Percentiles rank a stretch among this genome's conserved stretches.
phyloP scores from a whole-genome alignment of 2,888 invertebrate genomes.

The Sphecodes monilicornis region DNA sequence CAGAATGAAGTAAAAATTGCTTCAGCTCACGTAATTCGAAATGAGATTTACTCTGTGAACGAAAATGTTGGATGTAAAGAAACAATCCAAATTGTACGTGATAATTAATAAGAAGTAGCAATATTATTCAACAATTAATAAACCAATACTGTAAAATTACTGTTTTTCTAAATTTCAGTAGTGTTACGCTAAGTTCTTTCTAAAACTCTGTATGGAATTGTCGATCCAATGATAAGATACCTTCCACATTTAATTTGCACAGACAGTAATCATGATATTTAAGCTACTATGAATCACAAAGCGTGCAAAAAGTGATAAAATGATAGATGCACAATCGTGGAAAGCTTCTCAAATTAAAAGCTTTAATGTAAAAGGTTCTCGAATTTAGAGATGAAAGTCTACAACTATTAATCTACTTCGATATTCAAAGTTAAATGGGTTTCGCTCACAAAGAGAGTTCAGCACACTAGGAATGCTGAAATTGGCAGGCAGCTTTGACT shows the following conservation, averaged over 20 bases:
- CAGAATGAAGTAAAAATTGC: not conserved
- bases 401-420: slow-evolving; percentile 20
- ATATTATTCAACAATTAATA: not conserved
- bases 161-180: not conserved
- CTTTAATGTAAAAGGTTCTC: not conserved
- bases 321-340: not conserved
- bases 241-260: not conserved
- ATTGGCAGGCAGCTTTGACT: slow-evolving; percentile 39
- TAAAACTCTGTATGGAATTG: too few relatives aligned
- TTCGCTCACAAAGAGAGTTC: slow-evolving; percentile 36
- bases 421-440: slow-evolving; percentile 28
- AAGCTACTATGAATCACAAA: not conserved
- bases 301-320: not conserved
- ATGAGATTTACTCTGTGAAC: not conserved
- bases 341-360: not conserved
- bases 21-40: not conserved
- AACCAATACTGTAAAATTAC: not conserved
- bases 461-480: slow-evolving; percentile 37
- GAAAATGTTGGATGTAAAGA: not conserved
- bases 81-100: not conserved
- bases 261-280: not conserved
- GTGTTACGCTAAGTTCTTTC: not conserved
- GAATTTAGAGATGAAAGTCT: not conserved
- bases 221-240: not conserved
- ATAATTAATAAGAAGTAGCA: not conserved